Base-by-base conservation (phyloP, 2,888 invertebrate species). In the Melikaiella ostensackeni region DNA sequence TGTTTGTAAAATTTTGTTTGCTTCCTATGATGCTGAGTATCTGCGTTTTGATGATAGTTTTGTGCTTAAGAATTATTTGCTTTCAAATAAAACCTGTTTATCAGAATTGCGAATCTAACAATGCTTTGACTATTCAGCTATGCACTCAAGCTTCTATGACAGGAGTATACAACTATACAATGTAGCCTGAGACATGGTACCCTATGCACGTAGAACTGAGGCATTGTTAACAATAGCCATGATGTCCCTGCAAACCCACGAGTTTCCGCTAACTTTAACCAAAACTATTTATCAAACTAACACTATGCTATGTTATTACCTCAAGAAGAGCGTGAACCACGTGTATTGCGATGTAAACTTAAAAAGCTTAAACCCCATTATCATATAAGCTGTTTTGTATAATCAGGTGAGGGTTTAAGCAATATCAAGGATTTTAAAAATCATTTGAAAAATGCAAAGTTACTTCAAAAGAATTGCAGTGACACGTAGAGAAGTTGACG, bases 261-360 rank as follows among this genome's bases (percentile, higher is more conserved):
- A 76, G 57, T 57, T 57, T 21, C 24, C 70, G 19, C 70, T 30
- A 70, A 70, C 82, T 84, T 85, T 84, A 82, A 81, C 82, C 80
- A 62, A 85, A 87, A 86, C 86, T 86, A 86, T 87, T 86, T 84
- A 84, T 86, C 85, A 85, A 85, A 80, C 75, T 80, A 82, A 83
- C 81, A 77, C 80, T 83, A n/a, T 50, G 83, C 84, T 83, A 84
- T 85, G 84, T 84, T 86, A 86, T 85, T 86, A 85, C 83, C 80
- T 79, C 33, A 21, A 33, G 59, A 74, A 62, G 46, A 46, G 24
- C 73, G 35, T 63, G 19, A 21, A 55, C 55, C 57, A 61, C 61
- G 74, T 74, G 38, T 74, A 21, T 27, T 38, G 27, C 7, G 8
- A n/a, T 46, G n/a, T 8, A 46, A 7, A 46, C 7, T 46, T 46